Evolutionary conservation across 2,113 vertebrate genomes (phyloP), one percentile per base, ranked within the genome.

Genomic region (Vireo altiloquus): DNA sequence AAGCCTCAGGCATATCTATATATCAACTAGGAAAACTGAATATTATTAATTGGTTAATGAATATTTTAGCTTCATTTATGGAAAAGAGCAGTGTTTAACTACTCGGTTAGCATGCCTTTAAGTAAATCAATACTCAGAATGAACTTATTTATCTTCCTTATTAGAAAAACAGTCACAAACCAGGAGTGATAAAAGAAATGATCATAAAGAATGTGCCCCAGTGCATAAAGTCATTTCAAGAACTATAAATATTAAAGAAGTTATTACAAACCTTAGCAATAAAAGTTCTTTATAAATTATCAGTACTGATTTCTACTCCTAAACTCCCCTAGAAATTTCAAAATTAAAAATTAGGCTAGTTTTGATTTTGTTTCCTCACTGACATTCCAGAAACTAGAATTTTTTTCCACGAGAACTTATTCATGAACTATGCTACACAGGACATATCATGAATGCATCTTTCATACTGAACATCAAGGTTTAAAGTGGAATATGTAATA

Each of bases 51-150:
- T 87, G 71, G 56, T 42, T 85, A 82, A 95, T 97, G 82, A 97
- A 95, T 96, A 96, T 96, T 96, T 96, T 96, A 94, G 22, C 89
- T 94, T 79, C 72, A 93, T 75, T 96, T 94, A 94, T 13, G 83
- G 74, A 94, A 95, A 94, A 93, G 79, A 92, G 71, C 81, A 30
- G 61, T 80, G 44, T 94, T 95, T 97, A 97, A 97, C 83, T 96
- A 89, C 70, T 96, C 77, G 61, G 47, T 85, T 93, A 95, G 85
- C 60, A 88, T 93, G 89, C 78, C 70, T 97, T 95, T 94, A 96
- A 96, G 57, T 94, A 96, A 96, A 97, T 96, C 82, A 95, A 92
- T 96, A 94, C 37, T 76, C 28, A 63, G 61, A 78, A 94, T 91
- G 52, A 95, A 91, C 33, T 78, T 74, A 95, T 88, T 97, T 95